Conservation (phyloP, 2,888 invertebrate genomes). For the Acanthosoma haemorrhoidale region DNA sequence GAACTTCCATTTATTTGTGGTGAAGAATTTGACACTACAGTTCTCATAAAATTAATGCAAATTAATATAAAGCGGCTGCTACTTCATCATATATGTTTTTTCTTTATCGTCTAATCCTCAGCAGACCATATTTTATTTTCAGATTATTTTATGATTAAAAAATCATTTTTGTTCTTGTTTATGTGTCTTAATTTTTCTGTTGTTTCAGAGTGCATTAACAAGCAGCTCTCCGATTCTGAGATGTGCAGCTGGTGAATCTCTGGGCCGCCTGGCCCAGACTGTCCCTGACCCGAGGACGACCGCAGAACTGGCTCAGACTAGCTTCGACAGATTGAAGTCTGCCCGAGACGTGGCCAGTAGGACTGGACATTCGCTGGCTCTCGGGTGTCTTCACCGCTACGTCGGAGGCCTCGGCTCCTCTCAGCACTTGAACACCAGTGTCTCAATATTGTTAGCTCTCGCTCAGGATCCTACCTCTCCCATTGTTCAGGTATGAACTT, state of each 20-base stretch:
- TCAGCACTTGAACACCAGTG: constrained; percentile 88
- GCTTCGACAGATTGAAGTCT: constrained; percentile 80
- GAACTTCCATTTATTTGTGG: no score
- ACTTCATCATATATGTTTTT: no score
- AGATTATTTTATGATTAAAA: no score
- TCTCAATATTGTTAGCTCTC: constrained; percentile 87
- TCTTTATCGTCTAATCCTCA: no score
- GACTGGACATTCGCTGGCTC: constrained; percentile 81
- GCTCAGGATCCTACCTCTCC: constrained; percentile 91
- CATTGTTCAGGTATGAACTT: constrained; percentile 71
- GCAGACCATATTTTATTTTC: no score
- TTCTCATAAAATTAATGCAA: no score
- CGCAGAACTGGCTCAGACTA: constrained; percentile 81
- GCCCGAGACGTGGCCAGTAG: constrained; percentile 81
- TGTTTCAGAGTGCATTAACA: constrained; percentile 60
- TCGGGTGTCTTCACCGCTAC: constrained; percentile 94
- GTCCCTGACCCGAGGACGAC: constrained; percentile 81
- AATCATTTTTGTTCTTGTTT: no score
- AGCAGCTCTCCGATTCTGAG: constrained; percentile 73
- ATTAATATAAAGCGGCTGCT: no score
- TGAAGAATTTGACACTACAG: no score
- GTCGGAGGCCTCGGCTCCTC: constrained; percentile 94
- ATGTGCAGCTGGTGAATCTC: constrained; percentile 90
- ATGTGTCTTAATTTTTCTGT: constrained; percentile 5
- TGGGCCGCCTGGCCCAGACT: constrained; percentile 88